Base-by-base conservation (phyloP, 2,113 vertebrate species). In the Opisthocomus hoazin region DNA sequence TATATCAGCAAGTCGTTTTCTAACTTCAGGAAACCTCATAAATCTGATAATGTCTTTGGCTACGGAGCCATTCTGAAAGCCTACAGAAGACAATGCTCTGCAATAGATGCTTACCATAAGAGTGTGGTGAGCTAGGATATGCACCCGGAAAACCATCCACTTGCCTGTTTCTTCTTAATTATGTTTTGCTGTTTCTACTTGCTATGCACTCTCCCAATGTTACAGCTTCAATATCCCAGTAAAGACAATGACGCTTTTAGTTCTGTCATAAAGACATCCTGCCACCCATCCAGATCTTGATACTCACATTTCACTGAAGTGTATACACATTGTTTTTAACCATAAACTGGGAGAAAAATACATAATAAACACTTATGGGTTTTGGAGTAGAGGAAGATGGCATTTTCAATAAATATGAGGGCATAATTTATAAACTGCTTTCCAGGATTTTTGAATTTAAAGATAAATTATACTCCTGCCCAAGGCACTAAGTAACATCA, bases 311-410 rank as follows among this genome's bases (percentile, higher is more conserved):
- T 89, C 69, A 65, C 30, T 83, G 0, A 71, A 73, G 24, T 7
- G 4, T 32, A 41, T 30, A 50, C 7, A 11, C 5, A 39, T 6
- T 9, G 80, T 48, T 83, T 87, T 90, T 34, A 90, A 79, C 61
- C n/a, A 58, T 20, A 19, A 83, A 34, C 54, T 74, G 26, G 27
- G 54, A 90, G 20, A 90, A 37, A 46, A 73, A 63, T 5, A 6
- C 7, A 45, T n/a, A 64, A 87, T 50, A 82, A 60, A 22, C 19
- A 46, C 8, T 60, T 39, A 15, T 0, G 0, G 2, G 0, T 11
- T 85, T 68, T 63, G 12, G 17, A 93, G 30, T 21, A 81, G 22
- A 61, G 17, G 45, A 57, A 48, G 6, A 34, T 24, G 11, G 32
- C 5, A 21, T 66, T 93, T 90, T 30, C 65, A 80, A 19, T 21